phyloP scores from a whole-genome alignment of 2,888 invertebrate genomes.

The Meganola albula region DNA sequence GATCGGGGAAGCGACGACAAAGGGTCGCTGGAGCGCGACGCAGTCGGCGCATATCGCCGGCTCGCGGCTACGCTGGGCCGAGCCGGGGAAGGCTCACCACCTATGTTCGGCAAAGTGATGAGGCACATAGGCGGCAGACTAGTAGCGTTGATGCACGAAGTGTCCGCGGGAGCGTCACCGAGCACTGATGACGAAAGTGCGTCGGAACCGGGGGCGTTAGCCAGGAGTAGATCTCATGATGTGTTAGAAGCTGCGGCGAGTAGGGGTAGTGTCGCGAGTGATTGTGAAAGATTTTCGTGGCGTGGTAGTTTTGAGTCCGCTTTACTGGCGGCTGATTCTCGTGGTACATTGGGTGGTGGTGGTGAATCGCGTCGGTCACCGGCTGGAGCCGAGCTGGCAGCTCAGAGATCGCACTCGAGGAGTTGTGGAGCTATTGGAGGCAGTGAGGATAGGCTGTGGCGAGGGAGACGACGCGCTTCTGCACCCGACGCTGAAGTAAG shows the following conservation, averaged over 20 bases:
- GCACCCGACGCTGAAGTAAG: slow-evolving; percentile 72
- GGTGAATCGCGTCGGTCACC: slow-evolving; percentile 88
- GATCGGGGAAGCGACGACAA: slow-evolving; percentile 82
- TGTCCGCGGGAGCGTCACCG: slow-evolving; percentile 87
- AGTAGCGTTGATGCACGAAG: slow-evolving; percentile 94
- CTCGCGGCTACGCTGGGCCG: slow-evolving; percentile 90
- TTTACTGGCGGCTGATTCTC: slow-evolving; percentile 89
- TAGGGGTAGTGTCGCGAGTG: slow-evolving; percentile 85
- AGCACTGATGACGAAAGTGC: slow-evolving; percentile 86
- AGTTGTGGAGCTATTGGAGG: slow-evolving; percentile 92
- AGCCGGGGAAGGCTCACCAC: slow-evolving; percentile 85
- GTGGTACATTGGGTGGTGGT: slow-evolving; percentile 85
- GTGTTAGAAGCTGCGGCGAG: slow-evolving; percentile 80
- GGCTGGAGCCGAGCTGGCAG: slow-evolving; percentile 89
- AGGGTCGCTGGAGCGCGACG: slow-evolving; percentile 82
- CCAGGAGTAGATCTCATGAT: slow-evolving; percentile 90
- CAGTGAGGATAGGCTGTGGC: slow-evolving; percentile 76
- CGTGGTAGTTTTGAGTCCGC: slow-evolving; percentile 96
- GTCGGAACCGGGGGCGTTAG: slow-evolving; percentile 82
- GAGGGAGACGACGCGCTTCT: slow-evolving; percentile 64
- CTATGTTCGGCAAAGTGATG: slow-evolving; percentile 93
- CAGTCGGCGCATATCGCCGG: slow-evolving; percentile 91
- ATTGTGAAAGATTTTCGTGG: slow-evolving; percentile 94
- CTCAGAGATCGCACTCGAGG: slow-evolving; percentile 86
- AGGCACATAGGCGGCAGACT: slow-evolving; percentile 92